A percentile compares a stretch with the other conserved stretches of the same genome.
Evolutionary conservation across 2,113 vertebrate genomes (phyloP).

Genomic region (Stegostoma tigrinum): DNA sequence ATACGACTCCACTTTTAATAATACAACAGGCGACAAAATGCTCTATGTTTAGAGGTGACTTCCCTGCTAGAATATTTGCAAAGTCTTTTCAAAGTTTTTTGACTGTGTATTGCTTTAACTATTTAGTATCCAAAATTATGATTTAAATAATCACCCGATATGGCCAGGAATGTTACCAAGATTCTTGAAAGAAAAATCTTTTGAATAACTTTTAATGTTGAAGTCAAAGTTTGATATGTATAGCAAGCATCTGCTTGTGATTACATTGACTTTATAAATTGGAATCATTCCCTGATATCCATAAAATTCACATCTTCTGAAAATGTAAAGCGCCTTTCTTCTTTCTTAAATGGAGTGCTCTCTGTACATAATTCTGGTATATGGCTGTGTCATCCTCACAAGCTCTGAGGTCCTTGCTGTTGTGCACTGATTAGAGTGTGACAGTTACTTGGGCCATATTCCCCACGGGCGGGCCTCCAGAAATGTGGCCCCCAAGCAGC

Average conservation of each 20-base stretch:
- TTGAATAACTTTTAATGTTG: not conserved
- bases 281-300: slow-evolving; percentile 5
- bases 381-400: not conserved
- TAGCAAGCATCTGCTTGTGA: not conserved
- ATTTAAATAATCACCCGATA: not conserved
- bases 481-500: slow-evolving; percentile 60
- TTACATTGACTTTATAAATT: not conserved
- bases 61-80: not conserved
- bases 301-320: not conserved
- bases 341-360: slow-evolving; percentile 18
- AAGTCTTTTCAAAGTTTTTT: not conserved
- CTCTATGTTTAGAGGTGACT: not conserved
- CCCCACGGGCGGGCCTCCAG: slow-evolving; percentile 72
- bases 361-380: slow-evolving; percentile 19
- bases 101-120: not conserved
- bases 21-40: slow-evolving; percentile 18
- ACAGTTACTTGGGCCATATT: slow-evolving; percentile 76
- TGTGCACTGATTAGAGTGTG: slow-evolving; percentile 55
- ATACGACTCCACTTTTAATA: not conserved
- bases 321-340: slow-evolving; percentile 25
- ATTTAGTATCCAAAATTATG: not conserved
- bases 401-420: slow-evolving; percentile 12
- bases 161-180: not conserved
- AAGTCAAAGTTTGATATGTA: slow-evolving; percentile 17
- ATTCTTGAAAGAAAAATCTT: not conserved